phyloP scores from a whole-genome alignment of 2,888 invertebrate species.

The Exocentrus adspersus region DNA sequence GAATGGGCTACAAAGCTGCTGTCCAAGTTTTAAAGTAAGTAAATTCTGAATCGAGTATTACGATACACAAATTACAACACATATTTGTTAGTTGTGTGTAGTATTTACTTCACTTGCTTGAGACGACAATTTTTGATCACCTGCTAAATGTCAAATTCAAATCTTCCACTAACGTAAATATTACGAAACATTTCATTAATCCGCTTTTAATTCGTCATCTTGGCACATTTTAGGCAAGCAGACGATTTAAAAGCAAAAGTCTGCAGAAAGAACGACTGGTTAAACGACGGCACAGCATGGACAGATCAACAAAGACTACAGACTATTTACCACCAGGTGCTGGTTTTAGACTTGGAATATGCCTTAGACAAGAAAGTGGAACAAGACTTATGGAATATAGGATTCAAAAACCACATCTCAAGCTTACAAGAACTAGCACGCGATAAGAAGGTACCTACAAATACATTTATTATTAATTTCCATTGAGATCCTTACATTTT shows the following conservation, averaged over 20 bases:
- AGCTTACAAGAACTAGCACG: slow-evolving; percentile 79
- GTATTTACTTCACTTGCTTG: too few relatives aligned
- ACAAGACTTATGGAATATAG: slow-evolving; percentile 89
- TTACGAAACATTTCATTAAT: too few relatives aligned
- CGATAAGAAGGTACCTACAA: slow-evolving; percentile 76
- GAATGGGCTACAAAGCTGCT: slow-evolving; percentile 81
- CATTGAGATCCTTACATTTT: too few relatives aligned
- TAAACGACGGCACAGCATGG: slow-evolving; percentile 61
- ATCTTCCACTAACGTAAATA: too few relatives aligned
- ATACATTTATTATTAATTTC: too few relatives aligned
- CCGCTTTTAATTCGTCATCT: too few relatives aligned
- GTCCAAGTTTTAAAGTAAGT: slow-evolving; percentile 78
- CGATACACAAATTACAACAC: neutral
- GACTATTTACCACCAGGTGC: slow-evolving; percentile 73
- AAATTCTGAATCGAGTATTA: neutral
- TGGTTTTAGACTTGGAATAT: slow-evolving; percentile 84
- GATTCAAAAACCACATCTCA: slow-evolving; percentile 88
- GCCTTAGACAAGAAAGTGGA: slow-evolving; percentile 90
- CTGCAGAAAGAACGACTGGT: slow-evolving; percentile 67
- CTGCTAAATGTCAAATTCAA: too few relatives aligned
- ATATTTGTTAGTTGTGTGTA: too few relatives aligned
- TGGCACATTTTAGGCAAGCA: slow-evolving; percentile 72
- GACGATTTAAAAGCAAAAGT: slow-evolving; percentile 78
- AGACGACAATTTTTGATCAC: too few relatives aligned
- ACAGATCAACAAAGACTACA: slow-evolving; percentile 67